These are phyloP conservation scores for Otus sunia DNA, from an alignment of 2,113 vertebrate genomes.

Conservation along the genomic window DNA sequence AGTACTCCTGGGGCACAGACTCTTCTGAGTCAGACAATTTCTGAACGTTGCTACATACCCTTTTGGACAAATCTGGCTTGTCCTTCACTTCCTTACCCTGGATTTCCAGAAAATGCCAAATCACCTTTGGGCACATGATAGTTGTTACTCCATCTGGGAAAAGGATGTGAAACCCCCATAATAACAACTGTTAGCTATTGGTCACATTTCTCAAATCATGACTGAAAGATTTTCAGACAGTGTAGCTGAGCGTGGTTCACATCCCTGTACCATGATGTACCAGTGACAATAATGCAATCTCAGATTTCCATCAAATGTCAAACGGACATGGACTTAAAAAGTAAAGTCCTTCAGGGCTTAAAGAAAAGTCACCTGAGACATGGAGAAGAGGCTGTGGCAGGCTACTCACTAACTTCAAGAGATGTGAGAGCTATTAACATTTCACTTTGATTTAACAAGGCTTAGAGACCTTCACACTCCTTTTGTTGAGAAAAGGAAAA, in stretches of 20 bases:
- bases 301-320: not conserved
- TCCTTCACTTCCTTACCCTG: not conserved
- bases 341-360: not conserved
- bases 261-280: fast-evolving
- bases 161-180: not conserved
- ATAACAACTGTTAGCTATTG: not conserved
- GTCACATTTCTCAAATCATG: not conserved
- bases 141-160: not conserved
- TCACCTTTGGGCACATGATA: not conserved
- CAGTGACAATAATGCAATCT: not conserved
- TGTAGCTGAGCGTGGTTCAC: not conserved
- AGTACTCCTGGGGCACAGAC: not conserved
- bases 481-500: not conserved
- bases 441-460: not conserved
- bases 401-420: not conserved
- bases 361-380: not conserved
- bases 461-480: not conserved
- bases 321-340: not conserved
- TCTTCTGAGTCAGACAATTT: not conserved
- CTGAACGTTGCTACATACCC: not conserved
- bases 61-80: not conserved
- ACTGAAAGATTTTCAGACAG: not conserved
- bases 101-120: not conserved
- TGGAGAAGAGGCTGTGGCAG: not conserved
- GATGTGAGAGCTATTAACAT: not conserved